phyloP scores from a whole-genome alignment of 2,888 invertebrate genomes.

The Ectemnius lituratus region DNA sequence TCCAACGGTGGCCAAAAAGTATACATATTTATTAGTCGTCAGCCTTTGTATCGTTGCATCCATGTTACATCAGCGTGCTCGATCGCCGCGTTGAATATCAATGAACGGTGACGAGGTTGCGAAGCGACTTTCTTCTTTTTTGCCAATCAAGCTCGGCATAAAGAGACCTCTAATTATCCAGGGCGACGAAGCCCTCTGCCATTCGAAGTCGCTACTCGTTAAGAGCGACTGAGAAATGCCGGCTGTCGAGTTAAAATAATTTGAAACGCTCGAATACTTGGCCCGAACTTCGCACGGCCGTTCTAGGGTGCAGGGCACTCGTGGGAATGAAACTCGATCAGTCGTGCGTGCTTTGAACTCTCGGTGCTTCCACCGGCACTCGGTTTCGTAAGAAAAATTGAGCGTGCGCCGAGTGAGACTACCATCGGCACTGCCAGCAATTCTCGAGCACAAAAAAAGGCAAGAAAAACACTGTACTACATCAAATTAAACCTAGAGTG shows the following conservation, averaged over 20 bases:
- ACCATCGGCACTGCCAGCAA: background rate
- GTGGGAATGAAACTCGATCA: slow-evolving; percentile 11
- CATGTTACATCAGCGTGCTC: no score
- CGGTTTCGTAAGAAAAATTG: background rate
- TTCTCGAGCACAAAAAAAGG: background rate
- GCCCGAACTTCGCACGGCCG: background rate
- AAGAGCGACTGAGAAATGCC: background rate
- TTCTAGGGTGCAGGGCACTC: background rate
- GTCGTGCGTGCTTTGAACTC: background rate
- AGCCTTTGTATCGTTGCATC: no score
- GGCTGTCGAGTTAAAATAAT: background rate
- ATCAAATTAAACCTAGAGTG: no score
- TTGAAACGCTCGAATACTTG: background rate
- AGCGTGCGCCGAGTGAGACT: background rate
- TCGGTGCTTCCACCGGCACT: background rate
- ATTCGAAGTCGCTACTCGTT: background rate
- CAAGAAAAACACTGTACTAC: background rate
- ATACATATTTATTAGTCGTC: no score
- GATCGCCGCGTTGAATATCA: no score
- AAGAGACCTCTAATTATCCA: no score
- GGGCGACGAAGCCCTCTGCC: background rate
- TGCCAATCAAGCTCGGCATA: no score
- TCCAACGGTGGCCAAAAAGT: no score
- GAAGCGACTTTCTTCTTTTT: no score
- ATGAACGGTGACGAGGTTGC: no score